Base-by-base conservation (phyloP, 2,113 vertebrate species). In the Cryptomyrus ogoouensis region DNA sequence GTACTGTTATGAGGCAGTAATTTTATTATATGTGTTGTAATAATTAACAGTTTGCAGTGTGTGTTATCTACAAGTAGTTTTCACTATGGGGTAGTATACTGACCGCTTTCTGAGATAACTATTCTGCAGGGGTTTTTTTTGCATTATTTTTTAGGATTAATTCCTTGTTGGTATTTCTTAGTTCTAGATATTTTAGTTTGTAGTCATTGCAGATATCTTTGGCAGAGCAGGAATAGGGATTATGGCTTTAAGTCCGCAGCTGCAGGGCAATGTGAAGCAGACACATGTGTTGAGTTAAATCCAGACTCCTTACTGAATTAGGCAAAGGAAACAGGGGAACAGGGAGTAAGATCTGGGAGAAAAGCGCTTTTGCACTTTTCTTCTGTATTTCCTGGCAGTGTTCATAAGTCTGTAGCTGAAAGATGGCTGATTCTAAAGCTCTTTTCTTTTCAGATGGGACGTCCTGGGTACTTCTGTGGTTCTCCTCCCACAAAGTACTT, bases 151-250 rank as follows among this genome's bases (percentile, higher is more conserved):
- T 66, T 66, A 27, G n/a, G 58, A 66, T 66, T n/a, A 66, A 27
- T 10, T 66, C 62, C n/a, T 66, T 12, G 62, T 66, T 66, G 62
- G 9, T 66, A 66, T 66, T 27, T 66, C 9, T 66, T 31, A 27
- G 21, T 66, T 66, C n/a, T 66, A 66, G 62, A 66, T 27, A 12
- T 66, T 27, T 27, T 66, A 66, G n/a, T 66, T 66, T 66, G 58
- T 8, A n/a, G 62, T 27, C 62, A 15, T 89, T 95, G 80, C 91
- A 94, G 83, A 96, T 95, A 66, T 95, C 95, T 42, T 42, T 46
- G 80, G 27, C 62, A 31, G 62, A 70, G n/a, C 62, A 83, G 88
- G 62, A 88, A 70, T 31, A 4, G 17, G 47, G 56, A 62, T 49
- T 47, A 46, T 50, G 24, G 42, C 58, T 47, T 66, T n/a, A 46